phyloP scores from a whole-genome alignment of 2,113 vertebrate species.

The Poecilia latipinna region DNA sequence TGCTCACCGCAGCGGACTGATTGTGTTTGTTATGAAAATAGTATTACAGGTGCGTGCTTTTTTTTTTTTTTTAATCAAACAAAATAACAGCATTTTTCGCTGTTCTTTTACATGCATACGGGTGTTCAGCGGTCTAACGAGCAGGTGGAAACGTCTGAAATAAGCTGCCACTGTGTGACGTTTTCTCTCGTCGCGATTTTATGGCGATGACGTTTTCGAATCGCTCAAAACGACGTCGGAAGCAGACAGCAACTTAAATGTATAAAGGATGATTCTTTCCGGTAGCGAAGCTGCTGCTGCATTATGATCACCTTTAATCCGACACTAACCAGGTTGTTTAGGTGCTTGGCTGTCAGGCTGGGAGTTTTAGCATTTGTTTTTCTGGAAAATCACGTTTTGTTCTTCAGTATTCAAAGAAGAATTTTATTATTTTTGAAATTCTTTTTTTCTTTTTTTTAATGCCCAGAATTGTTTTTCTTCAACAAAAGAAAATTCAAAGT shows the following conservation, averaged over 20 bases:
- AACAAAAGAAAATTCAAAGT: no score
- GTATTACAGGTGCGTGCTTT: slow-evolving; percentile 33
- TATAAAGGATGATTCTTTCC: slow-evolving; percentile 28
- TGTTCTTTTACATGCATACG: slow-evolving; percentile 15
- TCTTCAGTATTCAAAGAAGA: no score
- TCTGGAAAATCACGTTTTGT: no score
- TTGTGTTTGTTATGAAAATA: slow-evolving; percentile 58
- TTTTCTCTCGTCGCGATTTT: slow-evolving; percentile 46
- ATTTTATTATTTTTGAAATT: no score
- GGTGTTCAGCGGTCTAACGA: slow-evolving; percentile 15
- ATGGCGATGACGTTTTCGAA: slow-evolving; percentile 1
- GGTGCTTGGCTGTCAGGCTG: no score
- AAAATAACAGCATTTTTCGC: slow-evolving; percentile 32
- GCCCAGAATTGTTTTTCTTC: no score
- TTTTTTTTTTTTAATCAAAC: slow-evolving; percentile 18
- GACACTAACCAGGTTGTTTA: not conserved
- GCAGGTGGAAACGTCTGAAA: not conserved
- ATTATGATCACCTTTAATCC: slow-evolving; percentile 34
- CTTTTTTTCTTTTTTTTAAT: no score
- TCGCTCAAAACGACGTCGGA: not conserved
- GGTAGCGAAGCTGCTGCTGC: slow-evolving; percentile 17
- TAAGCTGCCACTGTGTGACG: slow-evolving; percentile 23
- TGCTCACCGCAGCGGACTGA: slow-evolving; percentile 55
- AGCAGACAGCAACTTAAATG: slow-evolving; percentile 9
- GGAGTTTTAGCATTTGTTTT: no score